Evolutionary conservation across 2,888 invertebrate species (phyloP).

Genomic region (Cerastoderma edule): DNA sequence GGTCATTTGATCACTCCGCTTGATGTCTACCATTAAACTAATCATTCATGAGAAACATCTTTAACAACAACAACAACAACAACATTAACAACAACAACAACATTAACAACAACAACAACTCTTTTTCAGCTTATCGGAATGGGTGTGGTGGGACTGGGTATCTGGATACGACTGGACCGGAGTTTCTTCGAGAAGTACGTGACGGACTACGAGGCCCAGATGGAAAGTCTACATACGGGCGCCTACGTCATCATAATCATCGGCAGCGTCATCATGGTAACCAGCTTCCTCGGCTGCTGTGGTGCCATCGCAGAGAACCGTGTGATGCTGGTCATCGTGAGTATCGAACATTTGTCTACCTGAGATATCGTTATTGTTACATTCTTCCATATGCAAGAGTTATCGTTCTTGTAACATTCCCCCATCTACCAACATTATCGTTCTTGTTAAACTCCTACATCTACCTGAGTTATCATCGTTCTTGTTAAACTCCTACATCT

Average conservation of each 20-base stretch:
- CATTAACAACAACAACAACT: neutral
- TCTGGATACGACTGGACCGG: constrained; percentile 91
- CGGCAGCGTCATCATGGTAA: constrained; percentile 89
- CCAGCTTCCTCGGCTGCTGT: constrained; percentile 93
- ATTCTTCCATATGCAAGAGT: too few relatives aligned
- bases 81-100: neutral
- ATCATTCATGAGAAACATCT: neutral
- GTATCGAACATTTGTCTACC: constrained; percentile 73
- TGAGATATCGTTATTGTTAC: too few relatives aligned
- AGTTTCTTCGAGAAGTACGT: constrained; percentile 88
- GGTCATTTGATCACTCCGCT: neutral
- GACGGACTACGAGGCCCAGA: constrained; percentile 87
- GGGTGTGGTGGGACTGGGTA: constrained; percentile 88
- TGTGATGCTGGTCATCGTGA: constrained; percentile 90
- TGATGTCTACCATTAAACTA: neutral
- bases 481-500: too few relatives aligned
- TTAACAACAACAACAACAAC: neutral
- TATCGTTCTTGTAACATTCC: too few relatives aligned
- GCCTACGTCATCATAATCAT: constrained; percentile 90
- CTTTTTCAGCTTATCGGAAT: constrained; percentile 89
- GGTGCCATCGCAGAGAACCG: constrained; percentile 92
- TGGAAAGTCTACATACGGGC: constrained; percentile 88
- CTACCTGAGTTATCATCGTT: too few relatives aligned
- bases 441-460: too few relatives aligned
- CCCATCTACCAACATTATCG: too few relatives aligned